These are phyloP conservation scores for Climacteris rufus DNA, from an alignment of 2,113 vertebrate species.

Conservation along the genomic window DNA sequence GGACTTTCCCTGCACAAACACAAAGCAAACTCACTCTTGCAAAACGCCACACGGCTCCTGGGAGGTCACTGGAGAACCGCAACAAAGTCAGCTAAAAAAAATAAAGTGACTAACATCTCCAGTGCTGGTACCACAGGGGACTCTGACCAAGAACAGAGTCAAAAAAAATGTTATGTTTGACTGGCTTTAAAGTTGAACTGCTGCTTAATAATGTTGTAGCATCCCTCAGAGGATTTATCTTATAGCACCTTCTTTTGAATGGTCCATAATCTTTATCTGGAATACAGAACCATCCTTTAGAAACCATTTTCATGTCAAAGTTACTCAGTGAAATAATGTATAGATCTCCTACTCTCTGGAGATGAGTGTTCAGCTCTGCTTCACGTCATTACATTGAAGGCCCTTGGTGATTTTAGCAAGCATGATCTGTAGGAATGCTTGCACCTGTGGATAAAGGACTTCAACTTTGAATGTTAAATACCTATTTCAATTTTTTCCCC, in stretches of 20 bases:
- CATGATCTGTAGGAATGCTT: conserved; percentile 42
- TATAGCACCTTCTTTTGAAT: conserved; percentile 49
- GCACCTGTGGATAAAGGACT: conserved; percentile 63
- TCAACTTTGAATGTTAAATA: conserved; percentile 66
- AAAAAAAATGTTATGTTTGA: conserved; percentile 5
- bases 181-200: conserved; percentile 38
- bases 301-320: conserved; percentile 55
- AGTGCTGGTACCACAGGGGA: neutral
- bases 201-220: conserved; percentile 40
- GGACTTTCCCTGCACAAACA: neutral
- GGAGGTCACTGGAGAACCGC: neutral
- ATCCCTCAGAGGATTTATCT: conserved; percentile 48
- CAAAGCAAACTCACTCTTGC: neutral
- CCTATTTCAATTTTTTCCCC: neutral
- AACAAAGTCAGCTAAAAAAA: conserved; percentile 23
- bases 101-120: neutral
- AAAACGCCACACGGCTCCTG: neutral
- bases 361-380: conserved; percentile 52
- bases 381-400: conserved; percentile 57
- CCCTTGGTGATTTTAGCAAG: conserved; percentile 44
- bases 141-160: conserved; percentile 16
- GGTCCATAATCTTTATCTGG: conserved; percentile 40
- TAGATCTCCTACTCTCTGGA: conserved; percentile 23
- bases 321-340: conserved; percentile 51
- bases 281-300: conserved; percentile 27